Evolutionary conservation across 53 echinoderm and acorn worm species (phyloP).

Genomic region (Paracentrotus lividus): DNA sequence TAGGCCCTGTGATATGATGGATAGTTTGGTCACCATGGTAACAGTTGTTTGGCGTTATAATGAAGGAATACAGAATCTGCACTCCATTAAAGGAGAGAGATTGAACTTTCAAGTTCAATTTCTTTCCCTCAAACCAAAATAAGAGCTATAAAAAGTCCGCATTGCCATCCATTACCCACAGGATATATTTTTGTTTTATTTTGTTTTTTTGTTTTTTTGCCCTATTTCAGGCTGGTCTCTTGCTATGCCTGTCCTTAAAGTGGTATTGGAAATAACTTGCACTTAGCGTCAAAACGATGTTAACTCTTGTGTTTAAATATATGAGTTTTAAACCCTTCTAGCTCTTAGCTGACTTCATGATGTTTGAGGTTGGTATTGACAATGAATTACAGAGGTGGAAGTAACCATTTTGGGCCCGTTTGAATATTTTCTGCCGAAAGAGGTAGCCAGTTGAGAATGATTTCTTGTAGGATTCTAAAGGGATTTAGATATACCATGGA

Average conservation of each 20-base stretch:
- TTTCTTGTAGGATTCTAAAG: background rate
- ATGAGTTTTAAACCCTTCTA: no score
- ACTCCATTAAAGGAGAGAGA: conserved; percentile 22
- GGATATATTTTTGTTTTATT: background rate
- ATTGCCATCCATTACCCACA: background rate
- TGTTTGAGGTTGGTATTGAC: background rate
- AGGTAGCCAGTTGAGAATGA: background rate
- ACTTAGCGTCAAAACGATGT: no score
- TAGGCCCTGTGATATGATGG: background rate
- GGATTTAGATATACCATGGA: background rate
- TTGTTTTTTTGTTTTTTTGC: background rate
- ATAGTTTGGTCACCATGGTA: background rate
- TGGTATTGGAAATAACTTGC: no score
- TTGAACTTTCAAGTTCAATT: conserved; percentile 30
- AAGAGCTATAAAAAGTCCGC: background rate
- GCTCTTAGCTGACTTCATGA: background rate
- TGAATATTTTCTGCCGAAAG: background rate
- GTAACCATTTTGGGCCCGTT: background rate
- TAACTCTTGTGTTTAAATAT: no score
- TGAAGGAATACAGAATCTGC: conserved; percentile 15
- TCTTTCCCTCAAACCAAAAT: conserved; percentile 14
- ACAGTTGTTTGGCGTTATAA: conserved; percentile 35
- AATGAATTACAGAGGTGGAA: background rate
- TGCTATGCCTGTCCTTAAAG: background rate
- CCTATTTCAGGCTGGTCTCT: background rate